These are phyloP conservation scores for Kryptolebias ocellatus DNA, from an alignment of 2,797 vertebrate species.

Conservation along the genomic window DNA sequence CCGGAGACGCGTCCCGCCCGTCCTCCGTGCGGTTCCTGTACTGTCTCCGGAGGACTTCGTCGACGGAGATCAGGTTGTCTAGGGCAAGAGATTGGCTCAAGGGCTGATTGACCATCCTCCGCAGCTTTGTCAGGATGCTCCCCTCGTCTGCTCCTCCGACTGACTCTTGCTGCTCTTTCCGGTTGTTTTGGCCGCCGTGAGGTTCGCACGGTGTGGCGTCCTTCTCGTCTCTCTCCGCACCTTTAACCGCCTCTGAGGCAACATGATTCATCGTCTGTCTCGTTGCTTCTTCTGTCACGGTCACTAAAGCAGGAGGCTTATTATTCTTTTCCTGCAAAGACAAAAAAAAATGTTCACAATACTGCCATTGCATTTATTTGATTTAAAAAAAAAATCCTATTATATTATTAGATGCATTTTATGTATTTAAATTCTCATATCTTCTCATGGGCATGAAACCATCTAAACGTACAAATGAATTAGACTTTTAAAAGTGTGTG, in stretches of 20 bases:
- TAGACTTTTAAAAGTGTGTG: no score
- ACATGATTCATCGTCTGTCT: slow-evolving; percentile 15
- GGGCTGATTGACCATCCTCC: slow-evolving; percentile 48
- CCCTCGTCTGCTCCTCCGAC: slow-evolving; percentile 13
- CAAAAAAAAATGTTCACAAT: not conserved
- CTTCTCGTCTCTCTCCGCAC: slow-evolving; percentile 1
- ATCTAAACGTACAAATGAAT: no score
- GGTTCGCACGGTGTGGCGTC: slow-evolving; percentile 11
- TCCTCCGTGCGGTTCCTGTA: slow-evolving; percentile 11
- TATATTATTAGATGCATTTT: no score
- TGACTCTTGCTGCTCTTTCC: not conserved
- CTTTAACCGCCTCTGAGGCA: slow-evolving; percentile 6
- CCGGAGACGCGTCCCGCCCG: slow-evolving; percentile 42
- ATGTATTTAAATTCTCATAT: no score
- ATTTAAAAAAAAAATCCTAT: not conserved
- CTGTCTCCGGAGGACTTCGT: slow-evolving; percentile 64
- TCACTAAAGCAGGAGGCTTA: slow-evolving; percentile 21
- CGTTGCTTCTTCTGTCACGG: slow-evolving; percentile 1
- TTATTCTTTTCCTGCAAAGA: slow-evolving; percentile 70
- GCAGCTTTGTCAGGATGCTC: slow-evolving; percentile 28
- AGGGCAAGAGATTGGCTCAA: slow-evolving; percentile 58
- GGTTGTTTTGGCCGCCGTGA: slow-evolving; percentile 10
- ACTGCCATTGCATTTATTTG: no score
- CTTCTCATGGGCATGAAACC: no score
- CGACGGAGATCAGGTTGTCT: slow-evolving; percentile 12